Percentiles rank a stretch among this genome's conserved stretches.
phyloP scores from a whole-genome alignment of 2,888 invertebrate species.

The Acleris holmiana region DNA sequence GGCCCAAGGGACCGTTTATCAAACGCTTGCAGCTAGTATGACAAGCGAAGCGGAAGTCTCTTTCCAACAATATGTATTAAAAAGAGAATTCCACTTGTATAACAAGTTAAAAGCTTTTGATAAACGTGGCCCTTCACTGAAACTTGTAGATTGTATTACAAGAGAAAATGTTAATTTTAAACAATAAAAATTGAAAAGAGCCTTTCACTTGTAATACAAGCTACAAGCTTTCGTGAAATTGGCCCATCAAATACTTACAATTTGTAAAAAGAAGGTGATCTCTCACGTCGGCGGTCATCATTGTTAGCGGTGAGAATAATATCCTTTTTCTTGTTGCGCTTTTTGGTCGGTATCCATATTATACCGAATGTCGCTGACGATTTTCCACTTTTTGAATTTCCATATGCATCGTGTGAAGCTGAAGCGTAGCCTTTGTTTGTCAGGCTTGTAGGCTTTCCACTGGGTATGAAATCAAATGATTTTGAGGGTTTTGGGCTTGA shows the following conservation, averaged over 20 bases:
- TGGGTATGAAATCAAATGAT: conserved; percentile 30
- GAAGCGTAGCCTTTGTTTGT: conserved; percentile 52
- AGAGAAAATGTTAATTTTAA: too few relatives aligned
- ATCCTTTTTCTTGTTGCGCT: conserved; percentile 68
- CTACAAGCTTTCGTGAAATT: too few relatives aligned
- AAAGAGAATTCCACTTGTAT: too few relatives aligned
- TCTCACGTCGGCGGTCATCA: conserved; percentile 55
- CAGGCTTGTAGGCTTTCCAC: conserved; percentile 33
- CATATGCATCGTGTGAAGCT: conserved; percentile 43
- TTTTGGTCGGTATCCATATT: conserved; percentile 72
- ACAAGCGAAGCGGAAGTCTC: too few relatives aligned
- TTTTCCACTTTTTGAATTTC: conserved; percentile 57
- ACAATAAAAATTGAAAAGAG: too few relatives aligned
- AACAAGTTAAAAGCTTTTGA: too few relatives aligned
- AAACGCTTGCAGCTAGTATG: too few relatives aligned
- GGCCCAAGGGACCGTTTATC: too few relatives aligned
- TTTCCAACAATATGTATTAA: too few relatives aligned
- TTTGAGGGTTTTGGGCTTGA: conserved; percentile 28
- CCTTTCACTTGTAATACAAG: too few relatives aligned
- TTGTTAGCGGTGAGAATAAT: conserved; percentile 61
- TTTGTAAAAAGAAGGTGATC: conserved; percentile 72
- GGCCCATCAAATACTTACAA: conserved; percentile 69
- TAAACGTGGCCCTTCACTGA: too few relatives aligned
- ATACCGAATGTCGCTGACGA: conserved; percentile 63
- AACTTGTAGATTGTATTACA: too few relatives aligned